Evolutionary conservation across 2,888 invertebrate species (phyloP).

Genomic region (Calameuta filiformis): DNA sequence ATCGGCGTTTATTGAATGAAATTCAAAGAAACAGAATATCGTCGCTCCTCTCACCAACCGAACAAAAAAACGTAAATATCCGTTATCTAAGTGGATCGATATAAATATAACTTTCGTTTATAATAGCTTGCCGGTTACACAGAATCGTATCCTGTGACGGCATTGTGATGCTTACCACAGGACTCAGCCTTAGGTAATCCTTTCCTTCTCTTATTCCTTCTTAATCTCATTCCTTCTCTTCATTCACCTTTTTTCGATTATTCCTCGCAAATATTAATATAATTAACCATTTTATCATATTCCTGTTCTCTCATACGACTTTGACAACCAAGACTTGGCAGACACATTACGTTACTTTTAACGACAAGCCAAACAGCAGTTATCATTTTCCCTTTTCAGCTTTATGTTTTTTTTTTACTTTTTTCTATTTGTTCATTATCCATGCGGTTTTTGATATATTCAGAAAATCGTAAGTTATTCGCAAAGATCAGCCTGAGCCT

Average conservation of each 20-base stretch:
- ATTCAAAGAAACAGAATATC: slow-evolving; percentile 37
- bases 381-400: neutral
- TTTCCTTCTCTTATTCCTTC: slow-evolving; percentile 21
- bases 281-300: neutral
- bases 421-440: neutral
- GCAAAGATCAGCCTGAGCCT: slow-evolving; percentile 28
- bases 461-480: neutral
- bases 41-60: slow-evolving; percentile 29
- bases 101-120: slow-evolving; percentile 60
- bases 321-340: neutral
- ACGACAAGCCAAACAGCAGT: neutral
- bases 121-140: neutral
- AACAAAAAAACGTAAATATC: slow-evolving; percentile 50
- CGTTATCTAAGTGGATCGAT: slow-evolving; percentile 57
- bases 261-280: neutral
- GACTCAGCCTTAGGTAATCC: slow-evolving; percentile 18
- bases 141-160: slow-evolving; percentile 43
- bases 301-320: neutral
- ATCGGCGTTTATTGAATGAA: slow-evolving; percentile 47
- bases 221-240: neutral
- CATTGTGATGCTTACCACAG: slow-evolving; percentile 33
- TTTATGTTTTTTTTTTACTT: neutral
- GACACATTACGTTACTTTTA: neutral
- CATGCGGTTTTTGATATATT: neutral
- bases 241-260: neutral